Percentiles rank a stretch among this genome's conserved stretches.
Evolutionary conservation across 2,113 vertebrate genomes (phyloP).

Genomic region (Mus pahari): DNA sequence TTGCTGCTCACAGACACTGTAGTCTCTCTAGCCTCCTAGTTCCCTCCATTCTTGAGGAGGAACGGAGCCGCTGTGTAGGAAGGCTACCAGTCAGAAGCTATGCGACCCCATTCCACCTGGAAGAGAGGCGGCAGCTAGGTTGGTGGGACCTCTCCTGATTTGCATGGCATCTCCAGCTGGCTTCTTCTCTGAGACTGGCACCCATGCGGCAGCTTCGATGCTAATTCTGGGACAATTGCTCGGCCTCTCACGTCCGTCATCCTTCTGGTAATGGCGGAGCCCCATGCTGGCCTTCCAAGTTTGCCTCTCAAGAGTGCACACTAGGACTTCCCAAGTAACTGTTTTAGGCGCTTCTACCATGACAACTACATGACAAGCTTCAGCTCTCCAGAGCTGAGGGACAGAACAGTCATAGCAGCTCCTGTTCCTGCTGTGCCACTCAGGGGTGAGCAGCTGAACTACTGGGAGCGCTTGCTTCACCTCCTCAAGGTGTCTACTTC

Average conservation of each 20-base stretch:
- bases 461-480: neutral
- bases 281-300: neutral
- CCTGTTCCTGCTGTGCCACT: neutral
- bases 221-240: neutral
- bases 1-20: neutral
- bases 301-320: neutral
- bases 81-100: no score
- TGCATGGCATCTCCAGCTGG: neutral
- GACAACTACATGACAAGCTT: neutral
- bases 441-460: neutral
- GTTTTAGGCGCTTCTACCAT: neutral
- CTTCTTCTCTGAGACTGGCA: neutral
- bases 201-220: neutral
- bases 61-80: neutral
- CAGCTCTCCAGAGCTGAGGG: neutral
- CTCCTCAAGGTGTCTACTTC: neutral
- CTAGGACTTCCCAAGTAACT: neutral
- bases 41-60: neutral
- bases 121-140: neutral
- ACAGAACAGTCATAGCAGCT: fast-evolving
- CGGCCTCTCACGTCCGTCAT: no score
- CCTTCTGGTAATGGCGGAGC: fast-evolving
- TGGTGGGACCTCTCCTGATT: neutral
- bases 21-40: neutral
- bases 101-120: no score